Base-by-base conservation (phyloP, 2,888 invertebrate species). In the Ephialtes manifestator region DNA sequence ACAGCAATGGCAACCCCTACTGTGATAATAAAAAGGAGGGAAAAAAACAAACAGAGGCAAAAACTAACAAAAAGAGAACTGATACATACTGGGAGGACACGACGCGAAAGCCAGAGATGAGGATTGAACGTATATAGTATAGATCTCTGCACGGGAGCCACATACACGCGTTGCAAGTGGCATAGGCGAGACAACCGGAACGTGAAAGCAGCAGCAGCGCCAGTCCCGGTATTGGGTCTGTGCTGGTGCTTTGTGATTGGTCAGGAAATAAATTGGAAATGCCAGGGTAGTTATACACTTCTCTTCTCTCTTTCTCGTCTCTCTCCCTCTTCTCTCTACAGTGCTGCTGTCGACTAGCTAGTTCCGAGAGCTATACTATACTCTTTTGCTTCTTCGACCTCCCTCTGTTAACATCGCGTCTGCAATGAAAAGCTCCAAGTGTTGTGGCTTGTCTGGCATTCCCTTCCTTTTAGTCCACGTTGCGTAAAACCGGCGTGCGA, bases 181-280 rank as follows among this genome's bases (percentile, higher is more conserved):
- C 65, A 24, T 28, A 67, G 51, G 35, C 65, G 77, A 75, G 74
- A 84, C 74, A 70, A 75, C 76, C 67, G 75, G 68, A 81, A 84
- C 74, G 84, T 68, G 39, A 81, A 77, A 77, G 76, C 76, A 71
- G 76, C 71, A 55, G 39, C 60, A 24, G 67, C 15, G 28, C 28
- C 11, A 53, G 20, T 43, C 39, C 39, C 39, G 39, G 39, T 39
- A 31, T 28, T 18, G 35, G 48, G 46, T 65, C 31, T n/a, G 74
- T 63, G 58, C 46, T 20, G 35, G 78, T 51, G 80, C 84, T 81
- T 78, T 81, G 81, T 78, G 81, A 84, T 81, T 84, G 81, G 81
- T 84, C 81, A 75, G 84, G 63, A 81, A 84, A 84, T 84, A 81
- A 85, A 81, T 85, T 85, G 84, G 84, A 81, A 78, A 81, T 85